Conservation (phyloP, 2,113 vertebrate genomes). For the Neogale vison region DNA sequence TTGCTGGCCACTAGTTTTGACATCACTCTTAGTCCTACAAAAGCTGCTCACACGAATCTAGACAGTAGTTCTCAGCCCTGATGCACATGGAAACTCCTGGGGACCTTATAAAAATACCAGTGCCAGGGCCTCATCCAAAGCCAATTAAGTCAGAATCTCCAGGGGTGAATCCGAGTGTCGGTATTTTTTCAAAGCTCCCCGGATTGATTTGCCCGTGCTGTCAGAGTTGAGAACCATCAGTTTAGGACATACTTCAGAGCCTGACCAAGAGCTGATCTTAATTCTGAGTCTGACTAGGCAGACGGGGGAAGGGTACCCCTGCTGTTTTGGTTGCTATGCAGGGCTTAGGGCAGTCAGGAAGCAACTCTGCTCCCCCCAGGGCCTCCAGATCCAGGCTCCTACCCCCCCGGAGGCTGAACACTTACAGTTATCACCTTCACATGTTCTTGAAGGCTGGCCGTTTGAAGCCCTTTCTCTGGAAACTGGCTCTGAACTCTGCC, state of each 20-base stretch:
- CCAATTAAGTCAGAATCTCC: not conserved
- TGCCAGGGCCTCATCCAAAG: not conserved
- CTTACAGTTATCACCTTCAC: not conserved
- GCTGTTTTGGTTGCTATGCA: conserved; percentile 5
- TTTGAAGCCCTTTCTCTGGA: not conserved
- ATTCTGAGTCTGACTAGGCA: not conserved
- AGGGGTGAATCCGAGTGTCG: too few relatives aligned
- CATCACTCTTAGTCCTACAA: not conserved
- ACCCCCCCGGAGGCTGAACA: not conserved
- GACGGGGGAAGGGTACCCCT: not conserved
- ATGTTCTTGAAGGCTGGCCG: not conserved
- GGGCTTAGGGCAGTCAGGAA: not conserved
- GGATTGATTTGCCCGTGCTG: not conserved
- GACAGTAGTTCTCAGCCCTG: not conserved
- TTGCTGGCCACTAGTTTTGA: not conserved
- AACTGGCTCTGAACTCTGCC: not conserved
- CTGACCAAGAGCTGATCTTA: not conserved
- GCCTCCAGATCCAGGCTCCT: not conserved
- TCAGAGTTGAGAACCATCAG: not conserved
- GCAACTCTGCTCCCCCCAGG: not conserved
- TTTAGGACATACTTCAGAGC: not conserved
- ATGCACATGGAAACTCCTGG: not conserved
- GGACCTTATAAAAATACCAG: not conserved
- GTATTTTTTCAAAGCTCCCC: not conserved
- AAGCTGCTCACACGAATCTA: not conserved